These are phyloP conservation scores for Nemurella pictetii DNA, from an alignment of 2,888 invertebrate genomes.

Conservation along the genomic window DNA sequence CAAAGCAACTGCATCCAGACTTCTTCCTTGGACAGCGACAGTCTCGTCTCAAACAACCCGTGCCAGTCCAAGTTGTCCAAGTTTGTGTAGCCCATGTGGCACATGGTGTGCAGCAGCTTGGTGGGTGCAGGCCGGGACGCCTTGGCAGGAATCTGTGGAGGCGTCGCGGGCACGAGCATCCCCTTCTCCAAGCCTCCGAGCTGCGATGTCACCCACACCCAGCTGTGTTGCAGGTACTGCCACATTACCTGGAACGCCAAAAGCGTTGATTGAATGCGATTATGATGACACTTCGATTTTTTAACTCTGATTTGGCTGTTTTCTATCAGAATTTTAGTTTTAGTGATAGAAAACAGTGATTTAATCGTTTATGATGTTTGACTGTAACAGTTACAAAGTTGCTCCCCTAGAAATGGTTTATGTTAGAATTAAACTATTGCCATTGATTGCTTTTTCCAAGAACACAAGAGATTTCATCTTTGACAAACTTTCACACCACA, in stretches of 20 bases:
- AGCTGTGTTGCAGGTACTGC: slow-evolving; percentile 69
- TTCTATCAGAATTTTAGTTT: too few relatives aligned
- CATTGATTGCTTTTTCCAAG: background rate
- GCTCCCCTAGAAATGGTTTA: too few relatives aligned
- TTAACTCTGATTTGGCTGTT: too few relatives aligned
- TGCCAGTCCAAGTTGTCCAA: slow-evolving; percentile 71
- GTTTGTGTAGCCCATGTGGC: slow-evolving; percentile 72
- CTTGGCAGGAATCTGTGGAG: slow-evolving; percentile 46
- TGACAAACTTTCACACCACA: too few relatives aligned
- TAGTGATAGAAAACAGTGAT: too few relatives aligned
- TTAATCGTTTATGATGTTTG: too few relatives aligned
- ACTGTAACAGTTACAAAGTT: too few relatives aligned
- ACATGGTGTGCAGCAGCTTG: slow-evolving; percentile 71
- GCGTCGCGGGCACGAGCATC: slow-evolving; percentile 49
- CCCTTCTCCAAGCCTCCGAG: slow-evolving; percentile 48
- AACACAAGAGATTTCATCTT: too few relatives aligned
- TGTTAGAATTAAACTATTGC: background rate
- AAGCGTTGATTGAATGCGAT: too few relatives aligned
- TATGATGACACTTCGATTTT: too few relatives aligned
- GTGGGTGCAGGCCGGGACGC: slow-evolving; percentile 39
- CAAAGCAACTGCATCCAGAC: slow-evolving; percentile 39
- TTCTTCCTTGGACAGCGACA: slow-evolving; percentile 20
- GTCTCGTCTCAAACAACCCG: background rate
- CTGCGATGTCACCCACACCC: slow-evolving; percentile 68
- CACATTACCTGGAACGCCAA: slow-evolving; percentile 61